phyloP scores from a whole-genome alignment of 2,797 vertebrate species.

The Gallinago solitaria region DNA sequence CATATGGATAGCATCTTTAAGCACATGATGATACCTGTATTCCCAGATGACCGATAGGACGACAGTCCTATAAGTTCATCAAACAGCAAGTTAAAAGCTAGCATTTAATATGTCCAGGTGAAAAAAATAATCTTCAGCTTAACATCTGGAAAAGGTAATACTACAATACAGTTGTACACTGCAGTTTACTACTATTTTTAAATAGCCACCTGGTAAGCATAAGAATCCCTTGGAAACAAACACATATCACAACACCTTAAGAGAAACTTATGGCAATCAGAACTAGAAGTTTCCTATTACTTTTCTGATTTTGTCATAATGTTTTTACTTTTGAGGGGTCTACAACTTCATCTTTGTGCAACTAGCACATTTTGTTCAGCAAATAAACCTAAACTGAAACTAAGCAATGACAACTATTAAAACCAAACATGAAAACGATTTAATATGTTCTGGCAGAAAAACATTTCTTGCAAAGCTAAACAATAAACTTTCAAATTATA shows the following conservation, averaged over 20 bases:
- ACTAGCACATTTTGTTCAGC: background rate
- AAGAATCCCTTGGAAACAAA: constrained; percentile 3
- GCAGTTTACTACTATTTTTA: constrained; percentile 8
- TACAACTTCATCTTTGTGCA: background rate
- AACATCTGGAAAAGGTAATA: background rate
- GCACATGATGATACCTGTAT: background rate
- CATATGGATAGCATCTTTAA: constrained; percentile 53
- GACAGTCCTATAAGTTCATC: background rate
- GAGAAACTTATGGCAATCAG: background rate
- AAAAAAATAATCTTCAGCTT: constrained; percentile 27
- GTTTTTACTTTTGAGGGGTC: background rate
- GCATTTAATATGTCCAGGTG: constrained; percentile 21
- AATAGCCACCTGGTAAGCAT: background rate
- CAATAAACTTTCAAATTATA: background rate
- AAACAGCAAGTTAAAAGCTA: constrained; percentile 32
- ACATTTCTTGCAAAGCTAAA: background rate
- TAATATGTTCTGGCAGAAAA: background rate
- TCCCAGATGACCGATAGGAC: constrained; percentile 35
- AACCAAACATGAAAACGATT: background rate
- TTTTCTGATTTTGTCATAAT: background rate
- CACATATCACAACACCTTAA: background rate
- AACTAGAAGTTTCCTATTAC: background rate
- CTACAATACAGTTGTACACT: background rate
- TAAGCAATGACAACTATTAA: background rate
- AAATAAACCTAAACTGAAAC: background rate